Percentiles rank a stretch among this genome's conserved stretches.
phyloP scores from a whole-genome alignment of 2,113 vertebrate genomes.

The Coptodon rendalli region DNA sequence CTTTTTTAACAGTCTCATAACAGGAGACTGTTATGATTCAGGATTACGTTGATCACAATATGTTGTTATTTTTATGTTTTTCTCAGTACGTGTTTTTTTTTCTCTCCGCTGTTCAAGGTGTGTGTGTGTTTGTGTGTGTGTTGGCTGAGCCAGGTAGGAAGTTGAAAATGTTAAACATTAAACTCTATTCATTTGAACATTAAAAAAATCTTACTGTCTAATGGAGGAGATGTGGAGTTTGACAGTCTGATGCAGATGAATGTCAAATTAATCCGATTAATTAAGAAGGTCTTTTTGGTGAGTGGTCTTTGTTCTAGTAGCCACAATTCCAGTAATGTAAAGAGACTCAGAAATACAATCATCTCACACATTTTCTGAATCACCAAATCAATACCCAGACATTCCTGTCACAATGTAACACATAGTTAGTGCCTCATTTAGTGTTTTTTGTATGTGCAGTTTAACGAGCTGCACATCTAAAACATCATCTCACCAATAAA shows the following conservation, averaged over 20 bases:
- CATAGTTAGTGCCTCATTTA: not conserved
- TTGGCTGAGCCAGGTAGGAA: not conserved
- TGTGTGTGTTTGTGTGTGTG: not conserved
- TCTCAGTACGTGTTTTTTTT: not conserved
- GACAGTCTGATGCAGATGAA: not conserved
- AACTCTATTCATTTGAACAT: not conserved
- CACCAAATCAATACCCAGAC: not conserved
- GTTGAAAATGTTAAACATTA: not conserved
- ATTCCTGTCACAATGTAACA: not conserved
- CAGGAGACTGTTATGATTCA: not conserved
- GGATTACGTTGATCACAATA: not conserved
- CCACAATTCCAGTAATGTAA: not conserved
- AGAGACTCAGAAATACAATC: not conserved
- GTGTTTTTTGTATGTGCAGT: not conserved
- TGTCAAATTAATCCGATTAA: not conserved
- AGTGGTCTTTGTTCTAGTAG: not conserved
- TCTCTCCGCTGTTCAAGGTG: not conserved
- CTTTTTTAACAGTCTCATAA: not conserved
- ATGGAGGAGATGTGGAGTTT: not conserved
- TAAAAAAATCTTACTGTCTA: not conserved
- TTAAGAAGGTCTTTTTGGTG: not conserved
- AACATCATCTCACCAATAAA: not conserved
- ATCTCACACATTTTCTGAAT: not conserved
- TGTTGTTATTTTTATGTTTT: not conserved
- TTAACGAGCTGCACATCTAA: not conserved